Evolutionary conservation across 2,888 invertebrate species (phyloP), one percentile per base, ranked within the genome.

Genomic region (Sinohyriopsis cumingii): DNA sequence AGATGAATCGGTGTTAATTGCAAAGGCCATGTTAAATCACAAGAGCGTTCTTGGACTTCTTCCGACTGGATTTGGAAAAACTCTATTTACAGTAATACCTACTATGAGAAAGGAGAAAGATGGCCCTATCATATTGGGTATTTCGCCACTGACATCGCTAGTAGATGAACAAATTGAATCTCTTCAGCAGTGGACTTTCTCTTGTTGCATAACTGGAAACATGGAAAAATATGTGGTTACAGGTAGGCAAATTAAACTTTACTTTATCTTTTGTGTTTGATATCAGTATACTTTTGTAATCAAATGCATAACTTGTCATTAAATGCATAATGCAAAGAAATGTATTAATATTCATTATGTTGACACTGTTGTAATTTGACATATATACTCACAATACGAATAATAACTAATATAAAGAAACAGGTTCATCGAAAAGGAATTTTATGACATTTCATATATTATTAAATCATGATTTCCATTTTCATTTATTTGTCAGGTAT

Each of bases 1-100:
- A 56, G 20, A 19, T 3, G 72, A 72, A 33, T 69, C 69, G 63
- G 12, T 69, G 19, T 15, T 19, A 9, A 57, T 55, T 20, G 64
- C 61, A n/a, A 4, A 5, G 18, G 55, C 64, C 19, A n/a, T 69
- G 12, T 3, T 63, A 24, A 63, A 61, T 61, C 62, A 63, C 15
- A 61, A 22, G n/a, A 66, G 67, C 24, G 69, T 63, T 53, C 20
- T 73, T 19, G 59, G 72, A 3, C 62, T 73, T n/a, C 54, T 69
- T 18, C 67, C 67, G 5, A 73, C 66, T 25, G 72, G 69, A 9
- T 69, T 61, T 56, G 72, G 72, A 57, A 73, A 73, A 63, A 73
- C 73, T 19, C 25, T 71, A 22, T 68, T 65, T 20, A 67, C 70
- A 55, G 63, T 71, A 20, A 54, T 63, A 28, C 63, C 67, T 53